Base-by-base conservation (phyloP, 1,140 invertebrate genomes). In the Holotrichia oblita region DNA sequence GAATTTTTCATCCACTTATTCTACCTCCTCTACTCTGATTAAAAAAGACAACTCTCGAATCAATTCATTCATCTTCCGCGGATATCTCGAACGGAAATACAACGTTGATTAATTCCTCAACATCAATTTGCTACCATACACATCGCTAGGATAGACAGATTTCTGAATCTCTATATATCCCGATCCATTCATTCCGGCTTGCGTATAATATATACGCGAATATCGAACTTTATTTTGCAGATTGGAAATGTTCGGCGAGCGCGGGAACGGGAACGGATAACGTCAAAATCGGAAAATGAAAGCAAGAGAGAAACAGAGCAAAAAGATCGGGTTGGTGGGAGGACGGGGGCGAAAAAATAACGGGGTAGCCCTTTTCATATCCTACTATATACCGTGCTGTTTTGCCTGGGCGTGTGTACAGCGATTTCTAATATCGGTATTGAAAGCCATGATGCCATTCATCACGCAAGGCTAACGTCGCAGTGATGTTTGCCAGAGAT, bases 351-450 rank as follows among this genome's bases (percentile, higher is more conserved):
- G 44, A 48, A 48, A 48, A 48, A 48, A 48, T n/a, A n/a, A 48
- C 44, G 6, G 27, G 27, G 27, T 34, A 34, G 27, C 27, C 27
- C 27, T 34, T 34, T 34, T 34, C 27, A 34, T 34, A 34, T 34
- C 27, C 27, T 34, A n/a, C 27, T 34, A 34, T 4, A n/a, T n/a
- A n/a, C n/a, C n/a, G n/a, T 34, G 27, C 27, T 34, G 44, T 48
- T 48, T 48, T n/a, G 44, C 44, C 44, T 3, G 44, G 44, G 17
- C 27, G 27, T 34, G n/a, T n/a, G n/a, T 55, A 55, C 17, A 6
- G 48, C 48, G 48, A 55, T 55, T 55, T 55, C 48, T 55, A 55
- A 55, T 55, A 55, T 55, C 48, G 48, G 14, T 55, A 55, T 55
- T 55, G 48, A 55, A 55, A 55, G 48, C 48, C 48, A 17, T 55